A percentile compares a stretch with the other conserved stretches of the same genome.
These are phyloP conservation scores for Cephonodes hylas DNA, from an alignment of 2,888 invertebrate genomes.

Conservation along the genomic window DNA sequence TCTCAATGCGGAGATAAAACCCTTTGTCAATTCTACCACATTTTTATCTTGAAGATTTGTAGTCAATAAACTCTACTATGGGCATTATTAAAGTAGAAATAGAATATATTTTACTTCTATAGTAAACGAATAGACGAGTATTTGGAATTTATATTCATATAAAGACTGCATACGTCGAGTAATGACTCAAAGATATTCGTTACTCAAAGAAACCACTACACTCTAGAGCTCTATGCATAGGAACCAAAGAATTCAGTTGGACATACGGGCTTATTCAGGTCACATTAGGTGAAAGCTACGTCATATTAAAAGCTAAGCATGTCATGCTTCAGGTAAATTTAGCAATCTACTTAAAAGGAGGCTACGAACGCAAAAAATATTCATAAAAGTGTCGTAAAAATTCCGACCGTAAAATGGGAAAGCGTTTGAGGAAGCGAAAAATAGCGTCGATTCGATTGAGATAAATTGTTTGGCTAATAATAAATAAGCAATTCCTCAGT, in stretches of 20 bases:
- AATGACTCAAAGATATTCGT: not conserved
- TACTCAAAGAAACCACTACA: not conserved
- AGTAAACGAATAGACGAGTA: not conserved
- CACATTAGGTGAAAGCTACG: not conserved
- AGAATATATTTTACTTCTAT: not conserved
- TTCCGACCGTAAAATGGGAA: not conserved
- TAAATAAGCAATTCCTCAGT: constrained; percentile 73
- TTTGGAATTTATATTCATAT: not conserved
- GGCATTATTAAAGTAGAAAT: no score
- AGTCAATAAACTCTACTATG: no score
- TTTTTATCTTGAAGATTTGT: no score
- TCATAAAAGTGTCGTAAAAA: not conserved
- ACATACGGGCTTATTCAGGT: not conserved
- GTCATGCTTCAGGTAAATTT: not conserved
- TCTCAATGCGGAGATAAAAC: no score
- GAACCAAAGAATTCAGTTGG: not conserved
- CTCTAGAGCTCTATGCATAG: not conserved
- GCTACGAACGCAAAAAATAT: not conserved
- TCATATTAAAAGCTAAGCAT: not conserved
- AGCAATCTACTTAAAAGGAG: not conserved
- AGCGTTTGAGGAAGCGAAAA: constrained; percentile 13
- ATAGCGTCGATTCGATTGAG: constrained; percentile 33
- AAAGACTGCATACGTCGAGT: not conserved
- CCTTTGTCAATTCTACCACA: no score
- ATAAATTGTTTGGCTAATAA: constrained; percentile 50